Base-by-base conservation (phyloP, 1,140 invertebrate genomes). In the Papilio dardanus region DNA sequence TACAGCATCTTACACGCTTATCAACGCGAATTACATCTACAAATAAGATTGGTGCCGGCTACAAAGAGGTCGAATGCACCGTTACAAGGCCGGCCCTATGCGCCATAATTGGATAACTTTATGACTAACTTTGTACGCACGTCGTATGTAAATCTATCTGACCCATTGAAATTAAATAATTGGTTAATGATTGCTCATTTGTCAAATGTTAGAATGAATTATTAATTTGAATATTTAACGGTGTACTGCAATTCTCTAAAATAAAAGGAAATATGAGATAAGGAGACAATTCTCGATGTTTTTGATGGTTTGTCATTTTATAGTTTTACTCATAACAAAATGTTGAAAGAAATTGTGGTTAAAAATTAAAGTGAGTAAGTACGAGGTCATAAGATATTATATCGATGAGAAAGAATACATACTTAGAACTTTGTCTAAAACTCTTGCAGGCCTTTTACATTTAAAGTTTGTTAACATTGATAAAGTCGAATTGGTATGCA, bases 1-100 rank as follows among this genome's bases (percentile, higher is more conserved):
- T 62, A 28, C 35, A 14, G 33, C 33, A 69, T 37, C 30, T 10
- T 37, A 68, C 33, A 71, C n/a, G 42, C 69, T 73, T 54, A 73
- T 73, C 71, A 19, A 58, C 35, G 30, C 71, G 50, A 73, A 73
- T 73, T 73, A 54, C 71, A 73, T 73, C 46, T n/a, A 28, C 33
- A 73, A 73, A 73, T 50, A 71, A 71, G 69, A 73, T 73, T 73
- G 46, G 71, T 35, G 54, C 46, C 46, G 0, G 68, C 37, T 28
- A 54, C 31, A 69, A 69, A 40, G 35, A 37, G 35, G 67, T 69
- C 67, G 33, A 69, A 42, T 40, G 33, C 12, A 58, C 71, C 71
- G 71, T 73, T 73, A 73, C 19, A 54, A 54, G 69, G 33, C 16
- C 46, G 71, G 71, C 42, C 46, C 28, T 21, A 58, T 73, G 16